These are phyloP conservation scores for Alitta virens DNA, from an alignment of 2,888 invertebrate genomes.

Conservation along the genomic window DNA sequence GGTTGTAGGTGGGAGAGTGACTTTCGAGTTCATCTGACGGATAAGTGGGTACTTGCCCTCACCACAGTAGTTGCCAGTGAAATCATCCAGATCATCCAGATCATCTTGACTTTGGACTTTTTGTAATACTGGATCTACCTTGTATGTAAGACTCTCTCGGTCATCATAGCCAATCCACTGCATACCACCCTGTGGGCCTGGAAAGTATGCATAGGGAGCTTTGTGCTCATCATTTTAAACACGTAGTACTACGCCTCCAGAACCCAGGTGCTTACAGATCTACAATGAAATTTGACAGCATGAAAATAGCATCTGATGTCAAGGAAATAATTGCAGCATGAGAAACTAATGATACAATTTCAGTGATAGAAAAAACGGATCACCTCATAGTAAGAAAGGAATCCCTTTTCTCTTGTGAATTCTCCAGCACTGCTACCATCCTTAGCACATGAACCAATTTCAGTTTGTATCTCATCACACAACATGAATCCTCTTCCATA, in stretches of 20 bases:
- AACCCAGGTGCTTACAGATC: conserved; percentile 36
- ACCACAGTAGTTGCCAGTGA: conserved; percentile 12
- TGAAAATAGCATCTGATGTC: too few relatives aligned
- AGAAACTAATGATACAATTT: too few relatives aligned
- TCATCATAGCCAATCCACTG: conserved; percentile 49
- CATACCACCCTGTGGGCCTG: conserved; percentile 23
- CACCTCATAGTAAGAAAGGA: conserved; percentile 46
- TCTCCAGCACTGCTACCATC: conserved; percentile 33
- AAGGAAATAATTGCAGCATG: too few relatives aligned
- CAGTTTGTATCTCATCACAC: conserved; percentile 23
- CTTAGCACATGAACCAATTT: conserved; percentile 32
- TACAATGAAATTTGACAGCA: conserved; percentile 12
- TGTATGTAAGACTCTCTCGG: conserved; percentile 34
- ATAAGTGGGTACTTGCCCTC: conserved; percentile 19
- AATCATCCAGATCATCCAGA: conserved; percentile 24
- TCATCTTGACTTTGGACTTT: conserved; percentile 15
- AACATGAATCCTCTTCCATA: conserved; percentile 10
- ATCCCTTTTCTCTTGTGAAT: conserved; percentile 39
- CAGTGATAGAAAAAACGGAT: too few relatives aligned
- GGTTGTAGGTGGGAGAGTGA: neutral
- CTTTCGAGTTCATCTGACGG: neutral
- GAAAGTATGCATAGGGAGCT: conserved; percentile 66
- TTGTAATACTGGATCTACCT: conserved; percentile 30
- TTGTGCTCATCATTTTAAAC: conserved; percentile 53
- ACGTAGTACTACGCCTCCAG: conserved; percentile 32